Percentiles rank a stretch among this genome's conserved stretches.
phyloP scores from a whole-genome alignment of 2,797 vertebrate species.

The Macrochelys suwanniensis region DNA sequence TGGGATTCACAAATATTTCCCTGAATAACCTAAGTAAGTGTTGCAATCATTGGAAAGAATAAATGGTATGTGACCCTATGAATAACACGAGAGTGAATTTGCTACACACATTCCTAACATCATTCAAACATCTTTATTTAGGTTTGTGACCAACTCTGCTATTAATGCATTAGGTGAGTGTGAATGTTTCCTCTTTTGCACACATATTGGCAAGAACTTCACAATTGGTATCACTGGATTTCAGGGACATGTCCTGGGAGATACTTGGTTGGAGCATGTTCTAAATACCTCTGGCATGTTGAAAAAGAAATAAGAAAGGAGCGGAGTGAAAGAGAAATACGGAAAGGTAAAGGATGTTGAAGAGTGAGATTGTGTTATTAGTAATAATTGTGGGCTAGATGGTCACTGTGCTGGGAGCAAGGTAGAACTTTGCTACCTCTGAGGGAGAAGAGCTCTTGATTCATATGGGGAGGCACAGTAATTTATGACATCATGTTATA shows the following conservation, averaged over 20 bases:
- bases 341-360: neutral
- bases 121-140: neutral
- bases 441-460: neutral
- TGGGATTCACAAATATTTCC: neutral
- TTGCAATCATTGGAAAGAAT: neutral
- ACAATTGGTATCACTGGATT: neutral
- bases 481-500: neutral
- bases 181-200: neutral
- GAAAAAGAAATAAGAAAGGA: neutral
- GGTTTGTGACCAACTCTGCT: neutral
- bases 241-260: neutral
- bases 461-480: neutral
- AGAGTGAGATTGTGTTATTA: neutral
- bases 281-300: neutral
- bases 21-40: neutral
- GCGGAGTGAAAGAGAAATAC: neutral
- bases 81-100: neutral
- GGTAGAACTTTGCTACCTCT: neutral
- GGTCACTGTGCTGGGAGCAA: neutral
- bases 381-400: neutral
- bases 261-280: neutral
- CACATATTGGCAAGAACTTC: neutral
- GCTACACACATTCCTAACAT: neutral
- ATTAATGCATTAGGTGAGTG: neutral
- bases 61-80: neutral